These are phyloP conservation scores for Numenius arquata DNA, from an alignment of 2,113 vertebrate species.

Conservation along the genomic window DNA sequence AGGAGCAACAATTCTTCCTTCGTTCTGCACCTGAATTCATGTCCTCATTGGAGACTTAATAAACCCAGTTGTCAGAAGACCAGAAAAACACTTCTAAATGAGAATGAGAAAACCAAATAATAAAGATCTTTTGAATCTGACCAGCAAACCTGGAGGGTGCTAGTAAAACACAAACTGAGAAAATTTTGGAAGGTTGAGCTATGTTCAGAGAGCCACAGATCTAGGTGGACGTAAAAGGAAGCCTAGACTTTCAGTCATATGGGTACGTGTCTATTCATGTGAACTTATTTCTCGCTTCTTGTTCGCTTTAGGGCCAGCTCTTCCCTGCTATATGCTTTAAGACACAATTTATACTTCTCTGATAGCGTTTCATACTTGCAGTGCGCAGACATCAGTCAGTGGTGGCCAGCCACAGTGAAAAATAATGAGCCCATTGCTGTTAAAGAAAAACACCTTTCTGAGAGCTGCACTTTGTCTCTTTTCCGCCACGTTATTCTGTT, in stretches of 20 bases:
- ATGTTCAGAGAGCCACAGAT: neutral
- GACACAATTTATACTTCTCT: neutral
- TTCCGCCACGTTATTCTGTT: neutral
- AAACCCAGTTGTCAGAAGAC: neutral
- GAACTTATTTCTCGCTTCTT: neutral
- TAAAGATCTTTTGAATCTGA: neutral
- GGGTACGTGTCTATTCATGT: neutral
- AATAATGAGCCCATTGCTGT: neutral
- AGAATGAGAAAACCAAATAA: neutral
- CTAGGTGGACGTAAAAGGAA: neutral
- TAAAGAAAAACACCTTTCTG: neutral
- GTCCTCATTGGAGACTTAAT: neutral
- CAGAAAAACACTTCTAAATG: neutral
- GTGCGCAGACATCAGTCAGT: neutral
- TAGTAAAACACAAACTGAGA: neutral
- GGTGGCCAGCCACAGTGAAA: neutral
- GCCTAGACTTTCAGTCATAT: neutral
- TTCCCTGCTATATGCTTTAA: neutral
- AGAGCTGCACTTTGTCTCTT: neutral
- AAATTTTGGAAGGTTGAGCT: neutral
- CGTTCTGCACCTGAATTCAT: neutral
- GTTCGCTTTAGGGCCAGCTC: neutral
- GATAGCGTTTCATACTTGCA: neutral
- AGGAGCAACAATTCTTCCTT: neutral
- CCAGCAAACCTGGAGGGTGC: neutral